A percentile compares a stretch with the other conserved stretches of the same genome.
These are phyloP conservation scores for Garrulus glandarius DNA, from an alignment of 2,797 vertebrate species.

Conservation along the genomic window DNA sequence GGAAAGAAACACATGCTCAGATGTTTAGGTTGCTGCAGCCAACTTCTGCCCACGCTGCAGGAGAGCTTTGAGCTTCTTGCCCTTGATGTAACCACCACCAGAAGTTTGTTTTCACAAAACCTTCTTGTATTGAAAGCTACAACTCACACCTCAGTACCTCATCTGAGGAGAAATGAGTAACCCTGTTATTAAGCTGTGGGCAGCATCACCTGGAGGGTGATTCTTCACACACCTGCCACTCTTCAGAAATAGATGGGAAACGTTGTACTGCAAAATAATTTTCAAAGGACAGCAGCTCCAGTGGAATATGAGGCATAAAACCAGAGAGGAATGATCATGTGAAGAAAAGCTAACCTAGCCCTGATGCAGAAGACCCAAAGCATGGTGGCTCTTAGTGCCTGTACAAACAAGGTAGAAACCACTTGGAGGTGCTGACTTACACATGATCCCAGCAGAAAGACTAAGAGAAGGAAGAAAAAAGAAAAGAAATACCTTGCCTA, in stretches of 20 bases:
- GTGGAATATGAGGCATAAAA: neutral
- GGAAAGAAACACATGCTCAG: neutral
- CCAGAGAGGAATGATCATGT: neutral
- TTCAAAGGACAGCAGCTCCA: neutral
- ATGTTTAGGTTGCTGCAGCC: slow-evolving; percentile 28
- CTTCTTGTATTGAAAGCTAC: slow-evolving; percentile 11
- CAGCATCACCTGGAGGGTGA: slow-evolving; percentile 21
- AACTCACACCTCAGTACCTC: slow-evolving; percentile 5
- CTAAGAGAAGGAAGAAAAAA: neutral
- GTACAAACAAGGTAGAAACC: neutral
- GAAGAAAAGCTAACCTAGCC: neutral
- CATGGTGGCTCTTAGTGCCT: neutral
- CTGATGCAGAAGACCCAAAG: neutral
- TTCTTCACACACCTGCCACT: neutral
- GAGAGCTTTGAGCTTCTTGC: slow-evolving; percentile 11
- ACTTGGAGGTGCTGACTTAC: neutral
- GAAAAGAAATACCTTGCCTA: neutral
- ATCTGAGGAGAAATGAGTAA: slow-evolving; percentile 3
- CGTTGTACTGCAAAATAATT: neutral
- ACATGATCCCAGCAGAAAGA: neutral
- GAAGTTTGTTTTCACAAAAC: slow-evolving; percentile 46
- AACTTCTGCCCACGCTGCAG: neutral
- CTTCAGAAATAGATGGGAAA: slow-evolving; percentile 8
- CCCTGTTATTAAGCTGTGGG: slow-evolving; percentile 38
- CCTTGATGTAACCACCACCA: slow-evolving; percentile 26